Conservation (phyloP, 2,888 invertebrate species). For the Eremobia ochroleuca region DNA sequence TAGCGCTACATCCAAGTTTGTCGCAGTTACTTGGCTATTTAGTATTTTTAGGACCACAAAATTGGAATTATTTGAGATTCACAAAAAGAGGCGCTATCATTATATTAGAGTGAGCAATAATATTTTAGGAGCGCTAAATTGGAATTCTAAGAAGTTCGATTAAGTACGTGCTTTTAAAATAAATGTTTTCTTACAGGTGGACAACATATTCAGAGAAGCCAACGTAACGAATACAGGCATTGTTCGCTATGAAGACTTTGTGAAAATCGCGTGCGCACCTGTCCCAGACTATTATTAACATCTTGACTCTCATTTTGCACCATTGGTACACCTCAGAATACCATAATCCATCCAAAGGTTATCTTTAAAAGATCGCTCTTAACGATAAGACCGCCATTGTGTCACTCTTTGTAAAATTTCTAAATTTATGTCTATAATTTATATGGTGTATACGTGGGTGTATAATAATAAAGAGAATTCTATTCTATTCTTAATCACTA, state of each 20-base stretch:
- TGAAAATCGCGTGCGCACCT: conserved; percentile 97
- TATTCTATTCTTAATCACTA: too few relatives aligned
- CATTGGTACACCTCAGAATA: too few relatives aligned
- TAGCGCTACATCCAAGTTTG: too few relatives aligned
- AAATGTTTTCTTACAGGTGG: conserved; percentile 90
- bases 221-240: conserved; percentile 95
- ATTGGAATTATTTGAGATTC: background rate
- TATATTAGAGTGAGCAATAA: background rate
- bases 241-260: conserved; percentile 97
- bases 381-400: too few relatives aligned
- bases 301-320: background rate
- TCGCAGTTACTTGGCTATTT: background rate
- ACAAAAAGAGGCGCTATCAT: background rate
- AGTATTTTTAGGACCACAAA: background rate
- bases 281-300: conserved; percentile 97
- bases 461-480: too few relatives aligned
- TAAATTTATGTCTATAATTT: too few relatives aligned
- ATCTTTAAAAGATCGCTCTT: too few relatives aligned
- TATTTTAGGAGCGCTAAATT: background rate
- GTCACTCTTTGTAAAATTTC: too few relatives aligned
- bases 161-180: background rate
- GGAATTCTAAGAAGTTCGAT: too few relatives aligned
- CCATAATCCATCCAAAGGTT: too few relatives aligned
- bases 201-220: conserved; percentile 97
- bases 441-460: too few relatives aligned